Base-by-base conservation (phyloP, 2,113 vertebrate genomes). In the Vimba vimba region DNA sequence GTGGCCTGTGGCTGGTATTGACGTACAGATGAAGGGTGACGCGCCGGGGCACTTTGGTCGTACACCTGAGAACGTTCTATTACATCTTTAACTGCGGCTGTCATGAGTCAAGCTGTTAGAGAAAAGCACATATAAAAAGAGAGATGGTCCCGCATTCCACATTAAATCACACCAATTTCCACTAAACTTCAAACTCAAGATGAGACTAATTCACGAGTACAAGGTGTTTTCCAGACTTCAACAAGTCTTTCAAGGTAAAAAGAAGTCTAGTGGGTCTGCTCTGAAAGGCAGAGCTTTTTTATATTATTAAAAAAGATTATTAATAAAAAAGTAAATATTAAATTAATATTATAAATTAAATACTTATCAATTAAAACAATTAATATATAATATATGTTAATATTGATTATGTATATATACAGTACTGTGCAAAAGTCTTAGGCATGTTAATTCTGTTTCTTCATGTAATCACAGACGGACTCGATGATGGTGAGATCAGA, bases 21-120 rank as follows among this genome's bases (percentile, higher is more conserved):
- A 87, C 50, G 83, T 39, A n/a, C 66, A 81, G 86, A 85, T 87
- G 86, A 87, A 36, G 33, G 86, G 47, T 80, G 69, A 33, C 86
- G 76, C 59, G 47, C 15, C 77, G 4, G 27, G 27, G 27, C 83
- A 76, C 78, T 87, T 81, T 87, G 68, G 68, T 27, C 25, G 66
- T 36, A 76, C 83, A 82, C 83, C 83, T 76, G 68, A 57, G 69
- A 85, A 64, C 79, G 39, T 79, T 80, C 27, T 27, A 55, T 21
- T 77, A 75, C n/a, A 27, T 60, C 57, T 62, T 78, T 83, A 87
- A 87, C 76, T 75, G 60, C 15, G 39, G 66, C 86, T 81, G 68
- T 84, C 86, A 87, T 33, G 62, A 52, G 25, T 68, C 77, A 50
- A 23, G 77, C 68, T 55, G 25, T 62, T 79, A 78, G 11, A 77